phyloP scores from a whole-genome alignment of 1,140 invertebrate genomes.

The Drosophila asahinai region DNA sequence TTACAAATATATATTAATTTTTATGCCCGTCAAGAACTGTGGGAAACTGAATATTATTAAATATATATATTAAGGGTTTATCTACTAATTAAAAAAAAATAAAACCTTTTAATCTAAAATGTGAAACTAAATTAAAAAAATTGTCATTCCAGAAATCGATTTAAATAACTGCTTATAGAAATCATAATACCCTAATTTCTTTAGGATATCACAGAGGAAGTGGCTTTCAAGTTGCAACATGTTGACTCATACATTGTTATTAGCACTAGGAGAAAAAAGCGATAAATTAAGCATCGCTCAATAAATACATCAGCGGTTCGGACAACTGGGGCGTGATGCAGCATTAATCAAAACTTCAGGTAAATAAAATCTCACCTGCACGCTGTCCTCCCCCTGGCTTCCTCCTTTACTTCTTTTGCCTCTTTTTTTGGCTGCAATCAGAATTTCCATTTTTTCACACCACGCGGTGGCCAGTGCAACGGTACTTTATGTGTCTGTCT shows the following conservation, averaged over 20 bases:
- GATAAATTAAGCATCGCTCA: conserved; percentile 53
- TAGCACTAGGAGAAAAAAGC: conserved; percentile 21
- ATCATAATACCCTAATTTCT: background rate
- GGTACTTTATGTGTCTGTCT: conserved; percentile 2
- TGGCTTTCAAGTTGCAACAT: conserved; percentile 22
- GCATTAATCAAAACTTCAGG: conserved; percentile 64
- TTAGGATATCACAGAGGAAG: background rate
- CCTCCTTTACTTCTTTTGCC: background rate
- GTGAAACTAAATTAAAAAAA: too few relatives aligned
- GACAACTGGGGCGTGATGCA: conserved; percentile 57
- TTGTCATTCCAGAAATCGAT: too few relatives aligned
- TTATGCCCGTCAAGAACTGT: background rate
- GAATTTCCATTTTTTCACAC: conserved; percentile 44
- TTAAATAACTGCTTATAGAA: background rate
- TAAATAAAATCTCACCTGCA: conserved; percentile 57
- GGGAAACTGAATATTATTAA: too few relatives aligned
- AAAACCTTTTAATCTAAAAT: background rate
- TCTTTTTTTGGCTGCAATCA: conserved; percentile 18
- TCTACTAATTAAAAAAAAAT: background rate
- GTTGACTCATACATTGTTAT: conserved; percentile 49
- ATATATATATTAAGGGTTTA: too few relatives aligned
- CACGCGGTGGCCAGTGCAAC: conserved; percentile 10
- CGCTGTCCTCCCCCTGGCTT: background rate
- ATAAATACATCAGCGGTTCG: conserved; percentile 61
- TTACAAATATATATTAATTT: background rate